Evolutionary conservation across 2,797 vertebrate genomes (phyloP).

Genomic region (Fistularia commersonii): DNA sequence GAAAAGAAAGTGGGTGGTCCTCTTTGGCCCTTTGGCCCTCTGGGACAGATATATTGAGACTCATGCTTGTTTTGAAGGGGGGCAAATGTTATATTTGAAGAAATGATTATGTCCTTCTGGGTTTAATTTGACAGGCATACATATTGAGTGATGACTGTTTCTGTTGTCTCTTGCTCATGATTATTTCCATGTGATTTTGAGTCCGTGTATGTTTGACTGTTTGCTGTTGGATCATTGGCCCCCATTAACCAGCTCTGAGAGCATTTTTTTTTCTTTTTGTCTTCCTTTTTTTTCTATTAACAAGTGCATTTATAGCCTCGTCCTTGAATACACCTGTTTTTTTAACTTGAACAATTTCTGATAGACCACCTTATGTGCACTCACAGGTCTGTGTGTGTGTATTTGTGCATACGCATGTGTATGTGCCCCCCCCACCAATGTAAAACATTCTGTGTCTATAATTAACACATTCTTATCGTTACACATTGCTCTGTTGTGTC

Average conservation of each 20-base stretch:
- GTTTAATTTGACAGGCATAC: slow-evolving; percentile 66
- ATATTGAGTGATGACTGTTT: slow-evolving; percentile 46
- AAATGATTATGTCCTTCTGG: slow-evolving; percentile 72
- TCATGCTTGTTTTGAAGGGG: slow-evolving; percentile 61
- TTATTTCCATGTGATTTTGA: slow-evolving; percentile 23
- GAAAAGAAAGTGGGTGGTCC: slow-evolving; percentile 85
- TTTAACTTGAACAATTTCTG: no score
- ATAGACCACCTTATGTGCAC: no score
- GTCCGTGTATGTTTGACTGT: slow-evolving; percentile 21
- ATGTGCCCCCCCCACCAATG: no score
- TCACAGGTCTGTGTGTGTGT: no score
- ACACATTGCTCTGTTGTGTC: no score
- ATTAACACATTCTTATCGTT: no score
- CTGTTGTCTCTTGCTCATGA: slow-evolving; percentile 34
- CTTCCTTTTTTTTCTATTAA: background rate
- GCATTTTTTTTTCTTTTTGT: slow-evolving; percentile 5
- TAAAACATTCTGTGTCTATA: no score
- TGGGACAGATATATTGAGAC: slow-evolving; percentile 69
- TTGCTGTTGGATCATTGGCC: slow-evolving; percentile 32
- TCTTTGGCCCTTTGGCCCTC: slow-evolving; percentile 72
- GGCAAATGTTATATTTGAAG: slow-evolving; percentile 72
- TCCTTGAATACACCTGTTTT: no score
- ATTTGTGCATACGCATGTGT: no score
- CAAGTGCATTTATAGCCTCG: background rate
- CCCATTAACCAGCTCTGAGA: slow-evolving; percentile 21